These are phyloP conservation scores for Dione juno DNA, from an alignment of 2,888 invertebrate genomes.

Conservation along the genomic window DNA sequence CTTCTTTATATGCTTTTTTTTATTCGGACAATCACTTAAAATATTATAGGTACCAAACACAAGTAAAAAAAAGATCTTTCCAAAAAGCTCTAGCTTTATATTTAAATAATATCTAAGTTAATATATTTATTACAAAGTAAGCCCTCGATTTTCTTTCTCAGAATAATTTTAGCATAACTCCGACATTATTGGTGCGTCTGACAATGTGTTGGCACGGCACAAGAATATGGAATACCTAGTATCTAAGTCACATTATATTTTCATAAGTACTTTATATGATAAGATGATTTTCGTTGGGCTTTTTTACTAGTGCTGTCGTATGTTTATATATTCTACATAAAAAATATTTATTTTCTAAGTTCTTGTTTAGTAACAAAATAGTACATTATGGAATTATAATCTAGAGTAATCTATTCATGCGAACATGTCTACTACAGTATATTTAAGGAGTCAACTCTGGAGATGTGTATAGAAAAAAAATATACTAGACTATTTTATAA, in stretches of 20 bases:
- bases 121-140: constrained; percentile 8
- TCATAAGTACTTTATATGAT: constrained; percentile 24
- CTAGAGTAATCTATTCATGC: too few species aligned
- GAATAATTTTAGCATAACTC: constrained; percentile 32
- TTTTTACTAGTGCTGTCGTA: not conserved
- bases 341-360: not conserved
- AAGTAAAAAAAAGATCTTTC: not conserved
- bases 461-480: too few species aligned
- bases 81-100: too few species aligned
- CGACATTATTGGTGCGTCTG: constrained; percentile 28
- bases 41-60: not conserved
- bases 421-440: too few species aligned
- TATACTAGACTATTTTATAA: too few species aligned
- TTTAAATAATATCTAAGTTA: constrained; percentile 1
- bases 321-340: not conserved
- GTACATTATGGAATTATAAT: not conserved
- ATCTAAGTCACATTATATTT: constrained; percentile 29
- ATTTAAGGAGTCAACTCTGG: too few species aligned
- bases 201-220: constrained; percentile 27
- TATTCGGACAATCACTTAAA: not conserved
- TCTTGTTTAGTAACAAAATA: not conserved
- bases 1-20: not conserved
- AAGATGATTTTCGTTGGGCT: constrained; percentile 23
- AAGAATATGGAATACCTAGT: constrained; percentile 31
- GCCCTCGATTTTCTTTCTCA: constrained; percentile 22